These are phyloP conservation scores for Anoplolepis gracilipes DNA, from an alignment of 1,140 invertebrate genomes.

Conservation along the genomic window DNA sequence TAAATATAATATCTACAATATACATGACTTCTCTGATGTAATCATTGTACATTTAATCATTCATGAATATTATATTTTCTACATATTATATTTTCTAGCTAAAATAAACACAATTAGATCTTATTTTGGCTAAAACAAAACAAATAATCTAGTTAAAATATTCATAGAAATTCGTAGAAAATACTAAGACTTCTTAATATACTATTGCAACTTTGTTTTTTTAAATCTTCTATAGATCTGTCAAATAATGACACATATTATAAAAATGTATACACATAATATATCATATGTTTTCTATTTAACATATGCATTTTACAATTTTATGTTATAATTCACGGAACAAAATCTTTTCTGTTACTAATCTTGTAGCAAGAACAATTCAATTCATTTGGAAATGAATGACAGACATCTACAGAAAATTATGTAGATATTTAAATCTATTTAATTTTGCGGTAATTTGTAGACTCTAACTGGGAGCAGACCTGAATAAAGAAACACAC, in stretches of 20 bases:
- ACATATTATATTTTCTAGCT: no score
- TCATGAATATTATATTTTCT: neutral
- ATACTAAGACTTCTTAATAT: neutral
- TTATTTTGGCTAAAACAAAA: neutral
- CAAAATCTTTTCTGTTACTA: neutral
- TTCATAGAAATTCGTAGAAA: neutral
- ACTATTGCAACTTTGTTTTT: neutral
- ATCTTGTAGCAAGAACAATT: neutral
- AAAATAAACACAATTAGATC: neutral
- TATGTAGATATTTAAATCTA: neutral
- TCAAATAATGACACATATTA: neutral
- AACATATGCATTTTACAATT: neutral
- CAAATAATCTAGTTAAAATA: neutral
- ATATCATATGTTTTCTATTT: neutral
- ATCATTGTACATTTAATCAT: neutral
- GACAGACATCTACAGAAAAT: neutral
- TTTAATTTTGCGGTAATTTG: neutral
- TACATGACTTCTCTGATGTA: neutral
- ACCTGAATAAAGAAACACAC: constrained; percentile 2
- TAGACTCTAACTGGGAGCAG: neutral
- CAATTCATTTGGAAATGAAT: neutral
- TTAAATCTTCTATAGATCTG: neutral
- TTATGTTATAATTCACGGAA: neutral
- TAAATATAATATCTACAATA: neutral
- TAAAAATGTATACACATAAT: neutral